Percentiles rank a stretch among this genome's conserved stretches.
phyloP scores from a whole-genome alignment of 1,140 invertebrate genomes.

The Cherax quadricarinatus region DNA sequence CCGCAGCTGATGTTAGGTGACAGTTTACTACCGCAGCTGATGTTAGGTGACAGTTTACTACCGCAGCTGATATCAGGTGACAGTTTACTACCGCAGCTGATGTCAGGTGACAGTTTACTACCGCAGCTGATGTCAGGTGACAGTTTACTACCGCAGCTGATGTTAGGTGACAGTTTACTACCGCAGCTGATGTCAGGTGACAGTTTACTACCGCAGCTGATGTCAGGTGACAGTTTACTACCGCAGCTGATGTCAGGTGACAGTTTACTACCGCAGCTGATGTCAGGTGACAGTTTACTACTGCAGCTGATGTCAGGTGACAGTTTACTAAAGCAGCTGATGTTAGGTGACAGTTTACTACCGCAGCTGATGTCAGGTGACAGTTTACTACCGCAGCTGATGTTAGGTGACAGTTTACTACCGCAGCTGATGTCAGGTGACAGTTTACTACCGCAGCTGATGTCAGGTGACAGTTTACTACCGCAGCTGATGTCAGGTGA shows the following conservation, averaged over 20 bases:
- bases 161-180: neutral
- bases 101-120: neutral
- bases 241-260: neutral
- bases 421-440: neutral
- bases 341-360: neutral
- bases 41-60: neutral
- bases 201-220: neutral
- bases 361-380: neutral
- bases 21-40: neutral
- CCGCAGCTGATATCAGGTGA: neutral
- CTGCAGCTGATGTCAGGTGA: neutral
- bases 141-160: neutral
- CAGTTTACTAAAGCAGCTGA: neutral
- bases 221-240: neutral
- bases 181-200: neutral
- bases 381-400: neutral
- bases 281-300: neutral
- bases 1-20: neutral
- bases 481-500: neutral
- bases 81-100: neutral
- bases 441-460: neutral
- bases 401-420: neutral
- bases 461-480: neutral
- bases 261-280: neutral
- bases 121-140: neutral